These are phyloP conservation scores for Polymixis lichenea DNA, from an alignment of 2,888 invertebrate species.

Conservation along the genomic window DNA sequence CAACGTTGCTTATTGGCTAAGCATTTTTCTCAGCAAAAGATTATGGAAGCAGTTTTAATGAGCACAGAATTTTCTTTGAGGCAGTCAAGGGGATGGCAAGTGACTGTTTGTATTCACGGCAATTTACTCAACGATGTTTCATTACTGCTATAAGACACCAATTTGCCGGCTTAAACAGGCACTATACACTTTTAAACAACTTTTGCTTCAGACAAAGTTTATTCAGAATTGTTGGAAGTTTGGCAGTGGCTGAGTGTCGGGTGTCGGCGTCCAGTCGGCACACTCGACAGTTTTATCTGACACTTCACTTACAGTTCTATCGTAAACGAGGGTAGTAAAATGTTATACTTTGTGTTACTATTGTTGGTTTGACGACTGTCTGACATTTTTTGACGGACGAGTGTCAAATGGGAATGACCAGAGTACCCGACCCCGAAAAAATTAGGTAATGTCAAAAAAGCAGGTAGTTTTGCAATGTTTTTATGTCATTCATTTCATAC, in stretches of 20 bases:
- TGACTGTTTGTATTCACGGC: conserved; percentile 55
- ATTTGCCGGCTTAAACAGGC: conserved; percentile 64
- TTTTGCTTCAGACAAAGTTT: conserved; percentile 65
- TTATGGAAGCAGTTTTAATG: conserved; percentile 73
- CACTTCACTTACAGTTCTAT: conserved; percentile 64
- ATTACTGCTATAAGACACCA: conserved; percentile 61
- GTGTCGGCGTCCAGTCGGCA: conserved; percentile 46
- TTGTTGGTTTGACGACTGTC: conserved; percentile 51
- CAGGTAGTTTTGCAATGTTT: background rate
- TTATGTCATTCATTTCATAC: background rate
- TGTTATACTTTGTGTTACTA: conserved; percentile 66
- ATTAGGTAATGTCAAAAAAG: background rate
- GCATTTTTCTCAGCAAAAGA: conserved; percentile 52
- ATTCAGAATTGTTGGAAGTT: conserved; percentile 65
- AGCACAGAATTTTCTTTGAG: conserved; percentile 71
- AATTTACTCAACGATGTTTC: conserved; percentile 57
- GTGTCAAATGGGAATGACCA: conserved; percentile 1
- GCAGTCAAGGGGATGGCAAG: conserved; percentile 48
- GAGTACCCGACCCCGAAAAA: background rate
- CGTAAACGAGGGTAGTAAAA: conserved; percentile 69
- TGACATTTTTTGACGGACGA: conserved; percentile 30
- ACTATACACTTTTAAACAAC: conserved; percentile 56
- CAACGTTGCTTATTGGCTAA: conserved; percentile 56
- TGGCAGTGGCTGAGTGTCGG: conserved; percentile 41
- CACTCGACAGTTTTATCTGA: conserved; percentile 68